A percentile compares a stretch with the other conserved stretches of the same genome.
Conservation (phyloP, 2,888 invertebrate species). For the Mythimna albipuncta region DNA sequence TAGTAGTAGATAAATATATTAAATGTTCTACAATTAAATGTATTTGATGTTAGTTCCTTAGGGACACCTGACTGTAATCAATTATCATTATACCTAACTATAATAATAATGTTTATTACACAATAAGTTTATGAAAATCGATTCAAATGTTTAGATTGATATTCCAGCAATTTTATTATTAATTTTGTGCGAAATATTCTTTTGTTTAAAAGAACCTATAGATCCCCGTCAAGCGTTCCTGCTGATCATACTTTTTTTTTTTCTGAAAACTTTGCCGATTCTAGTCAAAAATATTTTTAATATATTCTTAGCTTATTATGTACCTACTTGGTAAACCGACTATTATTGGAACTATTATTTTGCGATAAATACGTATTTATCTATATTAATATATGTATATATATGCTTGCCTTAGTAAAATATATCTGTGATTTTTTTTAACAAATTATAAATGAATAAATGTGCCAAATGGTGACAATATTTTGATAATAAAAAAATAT, state of each 20-base stretch:
- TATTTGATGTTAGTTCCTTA: neutral
- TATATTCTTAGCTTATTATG: neutral
- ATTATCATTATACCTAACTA: neutral
- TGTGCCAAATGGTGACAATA: constrained; percentile 14
- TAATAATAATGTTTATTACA: too few species aligned
- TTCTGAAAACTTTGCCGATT: neutral
- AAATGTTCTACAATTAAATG: neutral
- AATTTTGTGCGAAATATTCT: neutral
- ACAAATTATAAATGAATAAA: too few species aligned
- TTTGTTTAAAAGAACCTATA: neutral
- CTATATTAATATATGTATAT: neutral
- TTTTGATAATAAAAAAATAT: neutral
- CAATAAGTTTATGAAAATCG: too few species aligned
- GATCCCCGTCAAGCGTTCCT: neutral
- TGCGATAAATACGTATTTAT: neutral
- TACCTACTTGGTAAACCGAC: neutral
- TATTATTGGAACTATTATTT: neutral
- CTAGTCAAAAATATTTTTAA: neutral
- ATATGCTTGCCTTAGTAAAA: constrained; percentile 16
- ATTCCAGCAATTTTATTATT: neutral
- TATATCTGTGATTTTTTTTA: constrained; percentile 26
- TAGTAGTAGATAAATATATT: constrained; percentile 4
- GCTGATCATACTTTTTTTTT: too few species aligned
- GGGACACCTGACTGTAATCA: constrained; percentile 9
- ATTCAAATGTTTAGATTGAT: neutral